Conservation (phyloP, 2,113 vertebrate species). For the Stercorarius parasiticus region DNA sequence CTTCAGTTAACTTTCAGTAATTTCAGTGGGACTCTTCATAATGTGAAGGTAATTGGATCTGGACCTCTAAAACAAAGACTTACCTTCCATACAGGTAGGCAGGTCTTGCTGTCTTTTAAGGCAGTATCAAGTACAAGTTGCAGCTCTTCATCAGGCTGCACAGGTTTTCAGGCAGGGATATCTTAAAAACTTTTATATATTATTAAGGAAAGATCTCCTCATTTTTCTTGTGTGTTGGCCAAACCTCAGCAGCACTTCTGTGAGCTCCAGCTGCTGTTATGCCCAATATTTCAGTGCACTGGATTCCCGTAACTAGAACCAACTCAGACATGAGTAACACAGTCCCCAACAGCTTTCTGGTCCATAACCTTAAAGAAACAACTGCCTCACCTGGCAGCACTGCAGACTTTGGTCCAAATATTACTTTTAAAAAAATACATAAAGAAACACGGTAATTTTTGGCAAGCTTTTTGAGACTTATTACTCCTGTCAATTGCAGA, state of each 20-base stretch:
- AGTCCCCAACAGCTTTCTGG: conserved; percentile 11
- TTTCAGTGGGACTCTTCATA: background rate
- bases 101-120: background rate
- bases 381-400: conserved; percentile 32
- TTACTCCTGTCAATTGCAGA: background rate
- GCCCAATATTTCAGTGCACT: background rate
- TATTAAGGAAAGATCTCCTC: background rate
- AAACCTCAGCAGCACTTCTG: background rate
- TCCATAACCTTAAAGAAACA: conserved; percentile 44
- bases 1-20: background rate
- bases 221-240: background rate
- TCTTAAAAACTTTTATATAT: background rate
- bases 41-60: background rate
- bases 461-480: conserved; percentile 7
- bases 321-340: conserved; percentile 52
- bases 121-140: background rate
- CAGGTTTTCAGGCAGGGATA: background rate
- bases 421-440: background rate
- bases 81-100: background rate
- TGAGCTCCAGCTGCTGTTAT: background rate
- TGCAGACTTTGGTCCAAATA: conserved; percentile 20
- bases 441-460: background rate
- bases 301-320: conserved; percentile 13
- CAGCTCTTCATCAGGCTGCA: background rate
- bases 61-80: background rate